Base-by-base conservation (phyloP, 1,140 invertebrate genomes). In the Apis laboriosa region DNA sequence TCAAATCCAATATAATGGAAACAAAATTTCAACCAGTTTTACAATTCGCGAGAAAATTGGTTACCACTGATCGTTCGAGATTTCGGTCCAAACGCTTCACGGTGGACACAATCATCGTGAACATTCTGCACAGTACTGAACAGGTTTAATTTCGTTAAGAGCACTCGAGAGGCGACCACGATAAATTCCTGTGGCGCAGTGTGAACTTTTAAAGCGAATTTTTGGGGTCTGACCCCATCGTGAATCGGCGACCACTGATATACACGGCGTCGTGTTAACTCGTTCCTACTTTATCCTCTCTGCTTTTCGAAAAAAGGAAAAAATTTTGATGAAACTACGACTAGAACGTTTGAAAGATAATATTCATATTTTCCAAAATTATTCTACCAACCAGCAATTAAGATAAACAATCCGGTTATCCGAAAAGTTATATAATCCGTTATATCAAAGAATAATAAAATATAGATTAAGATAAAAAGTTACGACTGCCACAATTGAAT, bases 71-170 rank as follows among this genome's bases (percentile, higher is more conserved):
- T 70, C 77, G 34, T 49, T 13, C 66, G 55, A 85, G 75, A 85
- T 85, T 73, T 82, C 58, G 24, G 43, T 49, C 34, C 60, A 56
- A 51, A 60, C 66, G 66, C 58, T 77, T 53, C 60, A 63, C 34
- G 19, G 34, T 61, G n/a, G 53, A 74, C 72, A 43, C 56, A 24
- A 66, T 77, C 63, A 28, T 53, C 76, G 28, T 51, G 49, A 19
- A 70, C 66, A 70, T 60, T 51, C 24, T 58, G 53, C 77, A 55
- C 55, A 43, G n/a, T 43, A 61, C 61, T n/a, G 84, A 86, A 81
- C 81, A 85, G 81, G 43, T 87, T 87, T 87, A 87, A 87, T 87
- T 87, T 87, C 72, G 85, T 86, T 87, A 87, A 87, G 85, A 87
- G 85, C 86, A 87, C 77, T 87, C 77, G 81, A 49, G 73, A 80